A percentile compares a stretch with the other conserved stretches of the same genome.
phyloP scores from a whole-genome alignment of 2,888 invertebrate genomes.

The Scaeva pyrastri region DNA sequence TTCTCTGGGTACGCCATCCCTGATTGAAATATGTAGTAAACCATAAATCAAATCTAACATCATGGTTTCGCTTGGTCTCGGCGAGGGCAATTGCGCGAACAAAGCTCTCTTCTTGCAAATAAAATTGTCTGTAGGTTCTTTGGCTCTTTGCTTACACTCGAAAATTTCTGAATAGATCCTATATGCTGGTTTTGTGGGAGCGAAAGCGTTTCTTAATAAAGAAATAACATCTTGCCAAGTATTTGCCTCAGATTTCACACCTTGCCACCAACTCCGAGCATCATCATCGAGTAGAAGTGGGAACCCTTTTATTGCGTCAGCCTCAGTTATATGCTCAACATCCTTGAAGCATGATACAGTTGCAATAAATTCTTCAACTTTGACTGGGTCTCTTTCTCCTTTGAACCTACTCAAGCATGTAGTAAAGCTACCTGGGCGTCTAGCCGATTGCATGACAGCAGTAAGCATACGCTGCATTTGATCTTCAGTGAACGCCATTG shows the following conservation, averaged over 20 bases:
- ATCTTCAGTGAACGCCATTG: not conserved
- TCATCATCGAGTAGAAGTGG: not conserved
- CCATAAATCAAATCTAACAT: conserved; percentile 5
- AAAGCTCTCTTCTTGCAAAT: no score
- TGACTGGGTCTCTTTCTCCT: conserved; percentile 52
- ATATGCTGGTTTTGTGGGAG: not conserved
- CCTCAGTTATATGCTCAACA: conserved; percentile 65
- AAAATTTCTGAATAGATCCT: conserved; percentile 7
- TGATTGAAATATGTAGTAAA: not conserved
- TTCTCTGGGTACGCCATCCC: conserved; percentile 2
- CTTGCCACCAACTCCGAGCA: not conserved
- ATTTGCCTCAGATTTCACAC: not conserved
- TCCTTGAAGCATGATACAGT: conserved; percentile 52
- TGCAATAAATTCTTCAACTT: no score
- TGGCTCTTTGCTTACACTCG: conserved; percentile 69
- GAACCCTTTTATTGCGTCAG: conserved; percentile 61
- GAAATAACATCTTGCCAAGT: not conserved
- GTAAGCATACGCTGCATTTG: conserved; percentile 1
- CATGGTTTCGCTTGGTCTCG: conserved; percentile 3
- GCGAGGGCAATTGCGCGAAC: conserved; percentile 43
- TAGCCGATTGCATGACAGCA: not conserved
- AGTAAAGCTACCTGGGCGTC: not conserved
- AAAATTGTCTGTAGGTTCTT: conserved; percentile 62
- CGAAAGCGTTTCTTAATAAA: not conserved
- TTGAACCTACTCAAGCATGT: conserved; percentile 33